Percentiles rank a stretch among this genome's conserved stretches.
Conservation (phyloP, 2,113 vertebrate genomes). For the Orcinus orca region DNA sequence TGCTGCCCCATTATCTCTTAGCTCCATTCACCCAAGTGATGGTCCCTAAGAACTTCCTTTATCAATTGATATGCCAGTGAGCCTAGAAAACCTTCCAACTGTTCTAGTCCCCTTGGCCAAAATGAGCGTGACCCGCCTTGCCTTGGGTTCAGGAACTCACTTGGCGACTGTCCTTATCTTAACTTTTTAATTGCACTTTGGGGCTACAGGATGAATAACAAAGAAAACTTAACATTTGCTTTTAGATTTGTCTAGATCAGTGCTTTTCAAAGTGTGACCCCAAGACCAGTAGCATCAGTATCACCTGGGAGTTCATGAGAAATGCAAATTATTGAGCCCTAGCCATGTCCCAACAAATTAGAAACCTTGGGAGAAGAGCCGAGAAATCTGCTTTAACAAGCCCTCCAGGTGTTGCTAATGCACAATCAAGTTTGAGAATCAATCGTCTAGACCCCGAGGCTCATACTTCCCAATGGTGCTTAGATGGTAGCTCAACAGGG, state of each 20-base stretch:
- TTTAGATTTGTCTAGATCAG: background rate
- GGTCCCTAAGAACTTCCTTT: background rate
- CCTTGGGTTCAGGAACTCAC: background rate
- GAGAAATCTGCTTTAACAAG: background rate
- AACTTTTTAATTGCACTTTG: background rate
- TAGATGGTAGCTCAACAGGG: too few relatives aligned
- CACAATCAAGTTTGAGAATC: background rate
- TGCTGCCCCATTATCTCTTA: background rate
- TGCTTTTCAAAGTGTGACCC: background rate
- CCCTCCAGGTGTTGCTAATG: background rate
- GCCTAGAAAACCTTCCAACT: background rate
- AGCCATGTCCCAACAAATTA: background rate
- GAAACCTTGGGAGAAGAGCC: background rate
- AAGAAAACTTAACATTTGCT: background rate
- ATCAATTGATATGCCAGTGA: background rate
- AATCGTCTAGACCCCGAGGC: accelerated
- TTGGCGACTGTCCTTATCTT: background rate
- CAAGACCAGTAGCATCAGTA: background rate
- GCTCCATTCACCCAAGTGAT: background rate
- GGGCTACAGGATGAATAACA: background rate
- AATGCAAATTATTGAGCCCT: background rate
- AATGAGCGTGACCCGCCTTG: background rate
- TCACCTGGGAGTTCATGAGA: background rate
- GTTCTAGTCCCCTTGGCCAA: background rate
- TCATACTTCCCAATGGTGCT: background rate